Base-by-base conservation (phyloP, 2,888 invertebrate genomes). In the Diarsia rubi region DNA sequence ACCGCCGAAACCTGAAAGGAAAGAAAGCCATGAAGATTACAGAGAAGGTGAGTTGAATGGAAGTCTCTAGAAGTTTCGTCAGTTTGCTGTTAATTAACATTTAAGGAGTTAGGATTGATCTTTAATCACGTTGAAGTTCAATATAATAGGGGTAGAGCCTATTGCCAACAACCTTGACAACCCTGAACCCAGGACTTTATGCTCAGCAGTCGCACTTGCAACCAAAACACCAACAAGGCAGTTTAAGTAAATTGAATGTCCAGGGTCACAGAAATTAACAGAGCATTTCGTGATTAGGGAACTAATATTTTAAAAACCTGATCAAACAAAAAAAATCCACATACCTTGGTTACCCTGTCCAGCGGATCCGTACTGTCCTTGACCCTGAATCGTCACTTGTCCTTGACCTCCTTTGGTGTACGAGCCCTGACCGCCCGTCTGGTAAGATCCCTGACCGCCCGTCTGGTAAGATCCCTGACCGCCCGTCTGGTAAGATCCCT, bases 341-440 rank as follows among this genome's bases (percentile, higher is more conserved):
- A 62, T 42, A 80, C 62, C 77, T 73, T 73, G 67, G 31, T 1
- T 75, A 67, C 75, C 69, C 37, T 76, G 81, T 73, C 73, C 75
- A 24, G 69, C 66, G 8, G 19, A 19, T 0, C 62, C 69, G 37
- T 31, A 78, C 47, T 81, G 71, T 0, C 80, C 81, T 70, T 80
- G 82, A 14, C 71, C 71, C 49, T 82, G 82, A 16, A 82, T 16
- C 24, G 66, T 21, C 16, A 80, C 78, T 57, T 89, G 89, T 27
- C 92, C 93, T 81, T 90, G 90, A 14, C 91, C 89, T 68, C 87
- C 88, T 1, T 47, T 73, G 8, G 45, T 24, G 71, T 72, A 72
- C 16, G 72, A 45, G 3, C 93, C 93, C 79, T 27, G 27, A 57
- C 57, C 27, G 19, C 27, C 27, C 27, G 1, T 57, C 27, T 3